Percentiles rank a stretch among this genome's conserved stretches.
These are phyloP conservation scores for Alexandromys fortis DNA, from an alignment of 2,113 vertebrate genomes.

Conservation along the genomic window DNA sequence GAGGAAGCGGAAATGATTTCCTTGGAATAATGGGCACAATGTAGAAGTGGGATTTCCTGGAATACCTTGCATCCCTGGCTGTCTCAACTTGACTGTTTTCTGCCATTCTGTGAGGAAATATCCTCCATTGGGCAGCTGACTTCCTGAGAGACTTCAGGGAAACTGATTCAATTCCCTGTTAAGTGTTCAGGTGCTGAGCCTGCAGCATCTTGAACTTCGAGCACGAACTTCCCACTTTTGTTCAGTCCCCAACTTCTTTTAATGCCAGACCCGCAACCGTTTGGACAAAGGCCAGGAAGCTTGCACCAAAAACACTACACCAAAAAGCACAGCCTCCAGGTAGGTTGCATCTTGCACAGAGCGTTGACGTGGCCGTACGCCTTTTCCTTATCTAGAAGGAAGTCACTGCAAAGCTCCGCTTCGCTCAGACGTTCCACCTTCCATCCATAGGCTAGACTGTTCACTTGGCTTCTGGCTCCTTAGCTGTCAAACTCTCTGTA, in stretches of 20 bases:
- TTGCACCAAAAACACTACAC: not conserved
- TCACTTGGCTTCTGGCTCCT: not conserved
- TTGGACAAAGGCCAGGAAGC: not conserved
- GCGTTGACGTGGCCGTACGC: too few relatives aligned
- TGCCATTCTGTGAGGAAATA: not conserved
- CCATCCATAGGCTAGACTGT: not conserved
- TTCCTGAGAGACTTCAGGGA: not conserved
- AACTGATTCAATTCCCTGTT: not conserved
- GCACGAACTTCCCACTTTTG: not conserved
- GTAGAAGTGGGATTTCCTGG: not conserved
- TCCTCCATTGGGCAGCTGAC: not conserved
- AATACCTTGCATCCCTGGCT: not conserved
- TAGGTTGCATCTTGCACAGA: not conserved
- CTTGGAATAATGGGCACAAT: not conserved
- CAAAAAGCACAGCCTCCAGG: not conserved
- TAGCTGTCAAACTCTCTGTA: not conserved
- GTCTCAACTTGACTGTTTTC: not conserved
- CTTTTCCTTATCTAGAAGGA: not conserved
- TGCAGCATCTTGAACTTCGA: not conserved
- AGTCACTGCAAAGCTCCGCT: not conserved
- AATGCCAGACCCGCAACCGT: fast-evolving
- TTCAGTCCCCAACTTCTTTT: not conserved
- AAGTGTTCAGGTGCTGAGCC: not conserved
- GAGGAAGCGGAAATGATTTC: not conserved
- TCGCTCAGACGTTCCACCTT: not conserved